Evolutionary conservation across 2,888 invertebrate species (phyloP).

Genomic region (Lithophane ornitopus): DNA sequence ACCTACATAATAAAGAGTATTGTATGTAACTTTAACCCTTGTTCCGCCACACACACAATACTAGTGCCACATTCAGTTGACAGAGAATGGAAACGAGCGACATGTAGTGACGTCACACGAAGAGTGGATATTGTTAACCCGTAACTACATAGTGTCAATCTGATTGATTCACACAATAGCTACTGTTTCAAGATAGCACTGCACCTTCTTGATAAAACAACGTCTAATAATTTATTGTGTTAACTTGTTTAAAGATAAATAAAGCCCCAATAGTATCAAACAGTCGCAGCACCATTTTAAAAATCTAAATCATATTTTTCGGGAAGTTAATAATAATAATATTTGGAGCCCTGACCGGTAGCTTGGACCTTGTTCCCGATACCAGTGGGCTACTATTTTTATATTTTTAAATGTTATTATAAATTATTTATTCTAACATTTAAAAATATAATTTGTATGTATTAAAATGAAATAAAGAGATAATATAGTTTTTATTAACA

Average conservation of each 20-base stretch:
- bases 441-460: no score
- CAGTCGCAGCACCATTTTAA: not conserved
- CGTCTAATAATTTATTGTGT: not conserved
- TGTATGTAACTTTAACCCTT: not conserved
- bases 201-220: not conserved
- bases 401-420: no score
- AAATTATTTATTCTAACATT: no score
- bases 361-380: no score
- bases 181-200: constrained; percentile 1
- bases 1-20: not conserved
- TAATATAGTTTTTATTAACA: no score
- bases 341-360: no score
- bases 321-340: not conserved
- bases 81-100: not conserved
- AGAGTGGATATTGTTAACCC: constrained; percentile 1
- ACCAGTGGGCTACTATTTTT: no score
- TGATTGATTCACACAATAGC: constrained; percentile 16
- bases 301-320: not conserved
- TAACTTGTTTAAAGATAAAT: not conserved
- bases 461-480: no score
- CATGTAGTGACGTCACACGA: not conserved
- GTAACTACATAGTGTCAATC: not conserved
- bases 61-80: constrained; percentile 1
- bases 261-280: not conserved
- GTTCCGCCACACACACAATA: constrained; percentile 14